A percentile compares a stretch with the other conserved stretches of the same genome.
These are phyloP conservation scores for Gonatopus flavifemur DNA, from an alignment of 1,140 invertebrate genomes.

Conservation along the genomic window DNA sequence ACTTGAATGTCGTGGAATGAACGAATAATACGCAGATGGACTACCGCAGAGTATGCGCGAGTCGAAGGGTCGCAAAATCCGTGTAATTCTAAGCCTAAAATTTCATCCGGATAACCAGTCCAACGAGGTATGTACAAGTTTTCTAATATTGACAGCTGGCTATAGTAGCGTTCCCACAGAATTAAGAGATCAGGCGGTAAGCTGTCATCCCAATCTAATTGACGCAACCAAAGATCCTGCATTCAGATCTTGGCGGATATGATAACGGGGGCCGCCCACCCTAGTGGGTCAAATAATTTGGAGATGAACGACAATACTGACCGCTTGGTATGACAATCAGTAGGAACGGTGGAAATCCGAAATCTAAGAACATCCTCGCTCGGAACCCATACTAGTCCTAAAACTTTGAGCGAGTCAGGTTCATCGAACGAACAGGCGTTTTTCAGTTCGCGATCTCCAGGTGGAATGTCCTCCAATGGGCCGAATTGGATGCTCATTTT, in stretches of 20 bases:
- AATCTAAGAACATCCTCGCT: background rate
- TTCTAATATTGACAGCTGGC: too few relatives aligned
- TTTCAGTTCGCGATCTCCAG: background rate
- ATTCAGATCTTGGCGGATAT: slow-evolving; percentile 10
- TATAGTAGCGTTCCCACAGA: too few relatives aligned
- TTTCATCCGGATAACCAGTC: too few relatives aligned
- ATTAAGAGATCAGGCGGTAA: slow-evolving; percentile 14
- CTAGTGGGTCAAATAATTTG: background rate
- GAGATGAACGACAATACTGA: background rate
- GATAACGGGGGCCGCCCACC: slow-evolving; percentile 1
- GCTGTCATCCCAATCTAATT: slow-evolving; percentile 12
- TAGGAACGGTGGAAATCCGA: background rate
- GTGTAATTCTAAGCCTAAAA: slow-evolving; percentile 9
- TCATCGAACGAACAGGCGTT: too few relatives aligned
- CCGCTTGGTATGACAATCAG: background rate
- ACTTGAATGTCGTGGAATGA: too few relatives aligned
- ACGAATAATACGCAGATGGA: too few relatives aligned
- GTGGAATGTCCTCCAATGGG: background rate
- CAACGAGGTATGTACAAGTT: too few relatives aligned
- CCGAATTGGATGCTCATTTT: too few relatives aligned
- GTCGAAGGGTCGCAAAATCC: too few relatives aligned
- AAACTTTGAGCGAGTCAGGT: too few relatives aligned
- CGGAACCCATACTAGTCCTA: too few relatives aligned
- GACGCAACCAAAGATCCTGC: slow-evolving; percentile 3
- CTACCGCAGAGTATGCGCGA: slow-evolving; percentile 4